Base-by-base conservation (phyloP, 2,113 vertebrate genomes). In the Tachysurus fulvidraco region DNA sequence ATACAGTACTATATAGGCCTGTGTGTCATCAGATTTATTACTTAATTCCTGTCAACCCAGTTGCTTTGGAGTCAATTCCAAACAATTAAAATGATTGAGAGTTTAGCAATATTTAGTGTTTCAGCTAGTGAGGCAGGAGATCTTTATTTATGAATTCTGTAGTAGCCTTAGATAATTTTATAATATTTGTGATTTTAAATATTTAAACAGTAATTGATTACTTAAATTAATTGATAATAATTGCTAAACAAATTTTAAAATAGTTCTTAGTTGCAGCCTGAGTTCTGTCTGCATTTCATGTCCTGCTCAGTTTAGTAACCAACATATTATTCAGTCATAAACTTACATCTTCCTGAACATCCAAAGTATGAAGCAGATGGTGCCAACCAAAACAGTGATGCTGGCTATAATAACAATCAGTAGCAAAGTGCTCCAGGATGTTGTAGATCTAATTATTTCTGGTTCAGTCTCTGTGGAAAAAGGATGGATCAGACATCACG, bases 341-440 rank as follows among this genome's bases (percentile, higher is more conserved):
- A 88, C 89, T 89, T 50, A 91, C 90, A 64, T 84, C 62, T 64
- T 88, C 23, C 13, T 86, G 23, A 89, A 59, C 16, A 86, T 57
- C 90, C 89, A 86, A 12, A 84, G 25, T 62, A 79, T 67, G n/a
- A 90, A 21, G 73, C 81, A 88, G n/a, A 89, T 23, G 41, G 83
- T 44, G 36, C 88, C 25, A 21, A 86, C 52, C 30, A 86, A n/a
- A 50, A 79, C 30, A 19, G 64, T 36, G 8, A 78, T 11, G 67
- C 36, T 25, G 30, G 82, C 60, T 30, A 88, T n/a, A 46, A 84
- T 54, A 52, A 30, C 25, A 46, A 81, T 16, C 82, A 89, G 28
- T 21, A 14, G 13, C 14, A 83, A 25, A 86, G 23, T 13, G 17
- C 64, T 19, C 65, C 21, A 69, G 10, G 17, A 12, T 52, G 28